These are phyloP conservation scores for Psilanteris sp. DNA, from an alignment of 1,140 invertebrate species.

Conservation along the genomic window DNA sequence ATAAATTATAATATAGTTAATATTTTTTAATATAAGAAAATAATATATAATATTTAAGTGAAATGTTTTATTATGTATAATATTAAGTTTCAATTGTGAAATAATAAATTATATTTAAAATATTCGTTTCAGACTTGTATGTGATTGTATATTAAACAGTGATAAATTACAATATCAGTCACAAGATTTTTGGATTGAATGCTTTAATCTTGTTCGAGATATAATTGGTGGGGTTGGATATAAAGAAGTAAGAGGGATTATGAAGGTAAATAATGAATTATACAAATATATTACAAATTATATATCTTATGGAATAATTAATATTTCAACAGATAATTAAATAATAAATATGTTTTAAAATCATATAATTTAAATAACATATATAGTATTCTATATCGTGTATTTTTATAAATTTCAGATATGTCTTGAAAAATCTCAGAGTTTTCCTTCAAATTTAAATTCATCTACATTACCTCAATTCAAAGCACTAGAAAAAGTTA, in stretches of 20 bases:
- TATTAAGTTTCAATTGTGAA: too few species aligned
- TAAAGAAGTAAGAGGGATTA: slow-evolving; percentile 94
- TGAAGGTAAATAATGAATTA: slow-evolving; percentile 84
- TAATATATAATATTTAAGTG: too few species aligned
- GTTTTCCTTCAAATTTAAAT: slow-evolving; percentile 87
- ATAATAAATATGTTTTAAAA: too few species aligned
- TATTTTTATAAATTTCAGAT: background rate
- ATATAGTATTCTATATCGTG: too few species aligned
- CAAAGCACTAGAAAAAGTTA: slow-evolving; percentile 88
- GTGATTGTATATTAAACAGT: slow-evolving; percentile 89
- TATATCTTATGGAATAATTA: too few species aligned
- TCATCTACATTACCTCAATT: slow-evolving; percentile 89
- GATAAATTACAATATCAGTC: slow-evolving; percentile 89
- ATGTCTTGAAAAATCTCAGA: slow-evolving; percentile 90
- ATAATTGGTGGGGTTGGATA: slow-evolving; percentile 96
- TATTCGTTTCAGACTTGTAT: slow-evolving; percentile 86
- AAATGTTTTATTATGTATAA: too few species aligned
- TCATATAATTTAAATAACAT: too few species aligned
- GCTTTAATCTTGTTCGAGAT: slow-evolving; percentile 90
- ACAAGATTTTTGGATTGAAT: slow-evolving; percentile 92
- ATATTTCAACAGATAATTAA: too few species aligned
- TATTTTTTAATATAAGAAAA: too few species aligned
- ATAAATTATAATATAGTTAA: too few species aligned
- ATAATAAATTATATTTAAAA: background rate
- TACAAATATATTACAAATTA: too few species aligned